These are phyloP conservation scores for Orestias chungarensis DNA, from an alignment of 2,797 vertebrate genomes.

Conservation along the genomic window DNA sequence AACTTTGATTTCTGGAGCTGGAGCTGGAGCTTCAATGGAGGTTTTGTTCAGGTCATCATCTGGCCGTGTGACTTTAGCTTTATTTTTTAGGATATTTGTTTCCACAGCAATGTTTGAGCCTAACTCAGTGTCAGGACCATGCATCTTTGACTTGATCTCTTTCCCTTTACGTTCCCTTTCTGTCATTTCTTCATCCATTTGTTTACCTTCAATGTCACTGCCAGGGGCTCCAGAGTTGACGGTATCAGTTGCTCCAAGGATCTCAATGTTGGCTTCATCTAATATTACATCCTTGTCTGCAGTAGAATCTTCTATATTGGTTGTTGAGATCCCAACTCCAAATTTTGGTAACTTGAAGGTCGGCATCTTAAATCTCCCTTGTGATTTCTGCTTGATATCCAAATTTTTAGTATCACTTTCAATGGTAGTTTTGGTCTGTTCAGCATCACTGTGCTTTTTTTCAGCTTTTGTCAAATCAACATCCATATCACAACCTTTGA, in stretches of 20 bases:
- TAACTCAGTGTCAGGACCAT: constrained; percentile 39
- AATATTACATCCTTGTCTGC: background rate
- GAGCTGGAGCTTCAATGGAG: constrained; percentile 16
- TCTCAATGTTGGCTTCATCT: no score
- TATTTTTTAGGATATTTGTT: constrained; percentile 16
- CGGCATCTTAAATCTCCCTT: constrained; percentile 32
- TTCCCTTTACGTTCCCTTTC: constrained; percentile 31
- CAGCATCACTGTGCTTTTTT: constrained; percentile 10
- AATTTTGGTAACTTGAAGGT: background rate
- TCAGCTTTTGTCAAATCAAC: constrained; percentile 23
- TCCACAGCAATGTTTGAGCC: constrained; percentile 53
- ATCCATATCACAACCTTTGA: constrained; percentile 57
- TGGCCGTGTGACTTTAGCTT: constrained; percentile 12
- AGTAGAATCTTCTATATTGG: no score
- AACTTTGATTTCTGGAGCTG: constrained; percentile 19
- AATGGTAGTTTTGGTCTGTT: constrained; percentile 27
- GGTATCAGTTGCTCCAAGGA: no score
- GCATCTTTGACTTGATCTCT: constrained; percentile 55
- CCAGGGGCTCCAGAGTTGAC: background rate
- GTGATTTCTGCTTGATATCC: constrained; percentile 34
- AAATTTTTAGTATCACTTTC: constrained; percentile 35
- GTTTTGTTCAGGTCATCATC: constrained; percentile 7
- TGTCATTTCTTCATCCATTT: constrained; percentile 23
- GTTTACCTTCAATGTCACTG: background rate
- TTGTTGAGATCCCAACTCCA: background rate